Base-by-base conservation (phyloP, 1,140 invertebrate species). In the Anoplolepis gracilipes region DNA sequence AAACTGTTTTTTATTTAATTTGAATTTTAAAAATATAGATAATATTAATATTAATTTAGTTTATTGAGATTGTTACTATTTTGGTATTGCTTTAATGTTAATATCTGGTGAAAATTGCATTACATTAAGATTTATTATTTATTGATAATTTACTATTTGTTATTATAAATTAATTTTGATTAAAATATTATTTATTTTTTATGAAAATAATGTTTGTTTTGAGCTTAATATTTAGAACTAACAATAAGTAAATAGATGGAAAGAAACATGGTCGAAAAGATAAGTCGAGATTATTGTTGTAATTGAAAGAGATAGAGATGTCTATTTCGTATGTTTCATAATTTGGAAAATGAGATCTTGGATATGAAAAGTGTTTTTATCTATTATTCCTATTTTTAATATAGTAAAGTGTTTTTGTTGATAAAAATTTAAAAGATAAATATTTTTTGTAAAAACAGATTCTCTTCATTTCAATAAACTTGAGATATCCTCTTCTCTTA, bases 281-380 rank as follows among this genome's bases (percentile, higher is more conserved):
- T 64, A 13, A 64, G 30, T 28, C 19, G 61, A 19, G 30, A 64
- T 64, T 64, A 64, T 64, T 8, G 30, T 64, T 6, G 30, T 64
- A 64, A 64, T 64, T 64, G 61, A 64, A 64, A 64, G 36, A 16
- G 19, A 64, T 64, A 64, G 30, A 64, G 61, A 64, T 36, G 7
- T 19, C 7, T 36, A 16, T 30, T 28, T 64, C 7, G 30, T 36
- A 25, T 64, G 30, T 64, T 64, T 33, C 16, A n/a, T 3, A 64
- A n/a, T 2, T 57, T 57, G 7, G n/a, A 57, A 57, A 64, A 33
- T 64, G 30, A 16, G 7, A 7, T 8, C 19, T 30, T 28, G 30
- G 16, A 16, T 64, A 64, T 64, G 19, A 19, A 64, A 64, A 64
- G 30, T 19, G 30, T 64, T 28, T 28, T 62, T 62, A 30, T 62